Base-by-base conservation (phyloP, 2,888 invertebrate genomes). In the Alloplasta piceator region DNA sequence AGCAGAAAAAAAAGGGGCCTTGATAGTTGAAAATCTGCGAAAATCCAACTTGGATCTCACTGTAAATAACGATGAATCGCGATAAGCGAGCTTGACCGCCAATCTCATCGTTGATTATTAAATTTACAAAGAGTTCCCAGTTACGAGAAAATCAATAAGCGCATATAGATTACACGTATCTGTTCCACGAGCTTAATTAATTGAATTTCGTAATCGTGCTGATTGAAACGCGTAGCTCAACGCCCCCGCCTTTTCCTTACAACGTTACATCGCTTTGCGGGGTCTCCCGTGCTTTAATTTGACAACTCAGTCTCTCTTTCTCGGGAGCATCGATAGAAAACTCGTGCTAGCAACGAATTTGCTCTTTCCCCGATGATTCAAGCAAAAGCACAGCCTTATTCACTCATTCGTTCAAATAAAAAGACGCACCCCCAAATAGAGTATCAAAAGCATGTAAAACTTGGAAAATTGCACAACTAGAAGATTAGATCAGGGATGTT, bases 161-260 rank as follows among this genome's bases (percentile, higher is more conserved):
- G 10, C 46, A 9, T 60, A 3, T 38, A 38, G 5, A n/a, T 66
- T 26, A 39, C 52, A 14, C 43, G 16, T 66, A 14, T 63, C 43
- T 36, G 52, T 50, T 60, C 52, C 46, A 58, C 66, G 46, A 55
- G 61, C 84, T 87, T 89, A 85, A 86, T 87, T 89, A 85, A 86
- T 84, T 87, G 82, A 84, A 88, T 87, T 86, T 83, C 79, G 77
- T 84, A 86, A 87, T 88, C 86, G 81, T 72, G 61, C 63, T 81
- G 83, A 84, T 84, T 82, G 58, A 68, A 82, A 78, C 75, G 63
- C 75, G 56, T 71, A 36, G 56, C 66, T 64, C 14, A 67, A 67
- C 41, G 39, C 74, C 38, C 16, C 4, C 38, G 38, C 16, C 14
- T 66, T 39, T 55, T 56, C 48, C 46, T 39, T 9, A 6, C 36